These are phyloP conservation scores for Formicarius rufipectus DNA, from an alignment of 2,113 vertebrate genomes.

Conservation along the genomic window DNA sequence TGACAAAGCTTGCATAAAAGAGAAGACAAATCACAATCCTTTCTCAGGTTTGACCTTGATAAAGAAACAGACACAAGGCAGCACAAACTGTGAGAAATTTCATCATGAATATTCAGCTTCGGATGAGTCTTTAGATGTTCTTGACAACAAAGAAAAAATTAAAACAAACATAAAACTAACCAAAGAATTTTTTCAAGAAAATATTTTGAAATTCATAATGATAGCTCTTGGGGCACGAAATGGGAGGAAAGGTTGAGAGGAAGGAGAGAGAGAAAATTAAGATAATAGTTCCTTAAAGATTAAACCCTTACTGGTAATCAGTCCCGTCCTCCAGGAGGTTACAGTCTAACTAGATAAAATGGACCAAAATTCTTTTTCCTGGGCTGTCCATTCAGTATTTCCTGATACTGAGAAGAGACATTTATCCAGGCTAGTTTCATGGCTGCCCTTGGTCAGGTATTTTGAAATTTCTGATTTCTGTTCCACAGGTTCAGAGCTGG, in stretches of 20 bases:
- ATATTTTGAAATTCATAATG: neutral
- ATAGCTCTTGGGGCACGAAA: neutral
- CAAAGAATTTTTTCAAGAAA: neutral
- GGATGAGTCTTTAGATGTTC: neutral
- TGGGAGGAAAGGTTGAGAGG: neutral
- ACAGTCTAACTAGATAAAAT: neutral
- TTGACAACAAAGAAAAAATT: neutral
- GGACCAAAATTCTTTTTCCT: neutral
- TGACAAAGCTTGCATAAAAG: neutral
- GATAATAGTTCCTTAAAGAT: neutral
- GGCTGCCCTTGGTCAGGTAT: neutral
- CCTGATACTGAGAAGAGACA: neutral
- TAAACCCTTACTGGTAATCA: neutral
- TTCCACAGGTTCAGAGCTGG: neutral
- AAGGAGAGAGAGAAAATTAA: neutral
- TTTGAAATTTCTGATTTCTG: neutral
- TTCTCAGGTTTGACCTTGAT: constrained; percentile 18
- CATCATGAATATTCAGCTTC: neutral
- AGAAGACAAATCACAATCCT: neutral
- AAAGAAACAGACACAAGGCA: neutral
- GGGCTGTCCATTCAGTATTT: neutral
- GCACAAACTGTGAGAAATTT: neutral
- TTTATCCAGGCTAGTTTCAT: neutral
- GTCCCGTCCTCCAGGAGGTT: neutral
- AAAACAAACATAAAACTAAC: neutral